Base-by-base conservation (phyloP, 2,888 invertebrate species). In the Neria commutata region DNA sequence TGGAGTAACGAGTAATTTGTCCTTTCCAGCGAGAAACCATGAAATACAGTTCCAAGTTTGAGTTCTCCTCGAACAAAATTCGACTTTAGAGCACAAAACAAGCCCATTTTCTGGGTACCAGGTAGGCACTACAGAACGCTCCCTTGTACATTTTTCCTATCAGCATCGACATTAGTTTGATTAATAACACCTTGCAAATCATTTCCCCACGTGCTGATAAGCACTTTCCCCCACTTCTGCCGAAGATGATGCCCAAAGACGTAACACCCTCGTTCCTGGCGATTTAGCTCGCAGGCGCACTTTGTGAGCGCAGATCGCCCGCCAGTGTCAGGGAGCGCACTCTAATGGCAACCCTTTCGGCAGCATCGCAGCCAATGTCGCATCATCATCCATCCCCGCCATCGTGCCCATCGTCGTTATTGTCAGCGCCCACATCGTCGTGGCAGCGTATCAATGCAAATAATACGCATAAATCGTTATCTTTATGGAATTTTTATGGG, bases 111-210 rank as follows among this genome's bases (percentile, higher is more conserved):
- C n/a, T n/a, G n/a, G n/a, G n/a, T n/a, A n/a, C n/a, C n/a, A n/a
- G n/a, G n/a, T n/a, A n/a, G n/a, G n/a, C n/a, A n/a, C n/a, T n/a
- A n/a, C n/a, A n/a, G n/a, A n/a, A n/a, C n/a, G n/a, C n/a, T n/a
- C n/a, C n/a, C n/a, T n/a, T n/a, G n/a, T n/a, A n/a, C n/a, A n/a
- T n/a, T n/a, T n/a, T n/a, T n/a, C n/a, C n/a, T n/a, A n/a, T n/a
- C n/a, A n/a, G n/a, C n/a, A n/a, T n/a, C 67, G 67, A 69, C 74
- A 73, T 76, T 69, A 73, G 72, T 73, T 76, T 76, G 77, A 77
- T 77, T 77, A 77, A 76, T 77, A 76, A 77, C 75, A 73, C 74
- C 73, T 72, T 74, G 73, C 73, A 76, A 76, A 76, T 76, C 75
- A 72, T 75, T 77, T 77, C 77, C 77, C 66, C 65, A 67, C 62